Conservation (phyloP, 2,797 vertebrate species). For the Myotis myotis region DNA sequence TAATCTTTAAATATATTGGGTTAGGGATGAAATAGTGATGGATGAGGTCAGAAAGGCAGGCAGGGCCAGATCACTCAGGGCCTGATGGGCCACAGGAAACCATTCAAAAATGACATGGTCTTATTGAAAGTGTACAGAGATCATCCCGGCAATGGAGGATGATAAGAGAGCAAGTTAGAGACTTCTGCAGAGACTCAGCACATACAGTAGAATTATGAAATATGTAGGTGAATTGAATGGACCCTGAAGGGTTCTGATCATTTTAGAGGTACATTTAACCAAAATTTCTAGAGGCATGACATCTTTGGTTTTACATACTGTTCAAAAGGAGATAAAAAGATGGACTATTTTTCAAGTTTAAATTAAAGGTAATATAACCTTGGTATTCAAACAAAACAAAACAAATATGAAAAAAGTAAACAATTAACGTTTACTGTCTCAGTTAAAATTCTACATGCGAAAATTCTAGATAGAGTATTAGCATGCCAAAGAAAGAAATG, state of each 20-base stretch:
- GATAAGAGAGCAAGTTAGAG: background rate
- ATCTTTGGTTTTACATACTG: background rate
- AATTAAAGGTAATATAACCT: background rate
- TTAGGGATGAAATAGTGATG: background rate
- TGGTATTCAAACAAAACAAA: background rate
- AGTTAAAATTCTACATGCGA: background rate
- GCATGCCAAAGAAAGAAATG: background rate
- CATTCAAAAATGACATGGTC: background rate
- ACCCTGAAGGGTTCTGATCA: background rate
- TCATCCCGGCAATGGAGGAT: background rate
- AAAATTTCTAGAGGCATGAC: background rate
- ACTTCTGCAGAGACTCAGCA: background rate
- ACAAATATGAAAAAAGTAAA: background rate
- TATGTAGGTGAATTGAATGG: background rate
- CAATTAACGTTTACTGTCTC: background rate
- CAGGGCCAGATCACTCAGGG: background rate
- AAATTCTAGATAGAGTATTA: background rate
- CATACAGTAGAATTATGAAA: background rate
- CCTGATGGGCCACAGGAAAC: background rate
- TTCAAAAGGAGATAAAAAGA: background rate
- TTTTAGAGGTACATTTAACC: background rate
- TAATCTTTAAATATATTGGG: background rate
- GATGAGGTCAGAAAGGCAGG: background rate
- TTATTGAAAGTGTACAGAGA: background rate
- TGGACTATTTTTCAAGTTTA: background rate